Evolutionary conservation across 1,140 invertebrate species (phyloP).

Genomic region (Dreissena rostriformis): DNA sequence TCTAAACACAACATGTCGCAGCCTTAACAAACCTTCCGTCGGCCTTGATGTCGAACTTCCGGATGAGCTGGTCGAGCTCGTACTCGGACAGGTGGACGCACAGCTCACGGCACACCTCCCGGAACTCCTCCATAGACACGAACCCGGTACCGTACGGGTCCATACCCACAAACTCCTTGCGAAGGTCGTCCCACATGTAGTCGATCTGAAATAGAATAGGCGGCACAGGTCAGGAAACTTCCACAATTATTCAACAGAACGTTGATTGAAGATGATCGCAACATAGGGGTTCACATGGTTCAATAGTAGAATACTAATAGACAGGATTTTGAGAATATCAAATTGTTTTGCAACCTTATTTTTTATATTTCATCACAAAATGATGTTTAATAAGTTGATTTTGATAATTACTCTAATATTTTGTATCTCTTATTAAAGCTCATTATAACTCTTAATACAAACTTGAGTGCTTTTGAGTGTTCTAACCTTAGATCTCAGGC

Average conservation of each 20-base stretch:
- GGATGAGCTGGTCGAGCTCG: constrained; percentile 74
- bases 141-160: constrained; percentile 79
- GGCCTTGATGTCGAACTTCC: constrained; percentile 73
- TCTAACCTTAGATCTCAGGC: constrained; percentile 78
- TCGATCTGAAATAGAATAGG: constrained; percentile 71
- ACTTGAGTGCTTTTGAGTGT: neutral
- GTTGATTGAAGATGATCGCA: too few relatives aligned
- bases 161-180: constrained; percentile 79
- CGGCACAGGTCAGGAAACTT: too few relatives aligned
- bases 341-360: too few relatives aligned
- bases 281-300: too few relatives aligned
- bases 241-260: too few relatives aligned
- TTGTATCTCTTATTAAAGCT: too few relatives aligned
- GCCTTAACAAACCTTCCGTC: constrained; percentile 74
- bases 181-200: constrained; percentile 80
- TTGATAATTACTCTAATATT: too few relatives aligned
- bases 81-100: constrained; percentile 79
- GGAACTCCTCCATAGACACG: constrained; percentile 78
- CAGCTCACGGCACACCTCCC: constrained; percentile 78
- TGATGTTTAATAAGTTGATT: too few relatives aligned
- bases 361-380: too few relatives aligned
- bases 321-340: too few relatives aligned
- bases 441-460: too few relatives aligned
- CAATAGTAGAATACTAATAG: too few relatives aligned
- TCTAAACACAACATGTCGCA: neutral